Percentiles rank a stretch among this genome's conserved stretches.
Evolutionary conservation across 2,797 vertebrate species (phyloP).

Genomic region (Linurgus olivaceus): DNA sequence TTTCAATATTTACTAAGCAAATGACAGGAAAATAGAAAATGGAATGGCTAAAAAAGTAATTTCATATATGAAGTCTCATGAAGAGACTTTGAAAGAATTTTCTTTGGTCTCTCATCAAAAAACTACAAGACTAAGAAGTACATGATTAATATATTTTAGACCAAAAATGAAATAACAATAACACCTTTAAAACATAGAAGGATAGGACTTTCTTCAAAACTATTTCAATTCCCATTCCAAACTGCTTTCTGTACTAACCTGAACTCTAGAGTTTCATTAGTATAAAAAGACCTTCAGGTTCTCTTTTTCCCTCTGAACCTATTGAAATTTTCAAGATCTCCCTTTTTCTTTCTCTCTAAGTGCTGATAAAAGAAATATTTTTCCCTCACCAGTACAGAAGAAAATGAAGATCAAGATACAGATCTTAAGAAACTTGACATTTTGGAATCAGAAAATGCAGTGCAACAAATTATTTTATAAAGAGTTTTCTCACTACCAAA

Average conservation of each 20-base stretch:
- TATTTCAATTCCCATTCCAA: not conserved
- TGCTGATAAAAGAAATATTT: not conserved
- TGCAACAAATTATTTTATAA: not conserved
- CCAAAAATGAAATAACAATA: not conserved
- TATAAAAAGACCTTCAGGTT: not conserved
- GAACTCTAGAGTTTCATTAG: not conserved
- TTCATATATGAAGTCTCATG: not conserved
- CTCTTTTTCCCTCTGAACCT: not conserved
- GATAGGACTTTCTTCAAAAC: not conserved
- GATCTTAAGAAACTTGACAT: not conserved
- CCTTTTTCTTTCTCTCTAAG: not conserved
- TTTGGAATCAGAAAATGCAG: not conserved
- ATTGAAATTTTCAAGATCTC: not conserved
- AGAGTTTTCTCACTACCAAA: not conserved
- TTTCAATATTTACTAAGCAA: not conserved
- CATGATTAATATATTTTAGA: not conserved
- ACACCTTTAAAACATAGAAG: not conserved
- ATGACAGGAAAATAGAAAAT: not conserved
- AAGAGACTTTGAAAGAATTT: not conserved
- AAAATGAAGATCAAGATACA: not conserved
- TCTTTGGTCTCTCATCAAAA: not conserved
- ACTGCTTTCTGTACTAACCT: not conserved
- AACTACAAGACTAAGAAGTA: not conserved
- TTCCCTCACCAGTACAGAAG: not conserved
- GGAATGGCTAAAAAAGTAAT: not conserved